Evolutionary conservation across 2,113 vertebrate species (phyloP), one percentile per base, ranked within the genome.

Genomic region (Macquaria ambigua): DNA sequence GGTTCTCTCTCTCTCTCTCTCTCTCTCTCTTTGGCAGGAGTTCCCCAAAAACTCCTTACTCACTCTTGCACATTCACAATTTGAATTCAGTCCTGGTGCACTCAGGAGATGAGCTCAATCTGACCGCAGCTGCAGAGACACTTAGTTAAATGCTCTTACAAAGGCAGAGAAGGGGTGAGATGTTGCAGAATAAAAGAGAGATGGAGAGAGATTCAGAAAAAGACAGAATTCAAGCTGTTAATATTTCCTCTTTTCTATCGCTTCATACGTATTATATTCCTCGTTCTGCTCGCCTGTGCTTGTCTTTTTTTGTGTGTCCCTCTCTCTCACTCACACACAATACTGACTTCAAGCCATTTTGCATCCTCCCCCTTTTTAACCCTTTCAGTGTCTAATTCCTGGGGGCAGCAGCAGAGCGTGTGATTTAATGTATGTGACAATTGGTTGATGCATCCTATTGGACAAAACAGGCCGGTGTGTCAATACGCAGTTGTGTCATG

Each of bases 321-420:
- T 74, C 79, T 77, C 58, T 86, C 75, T 66, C 75, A 46, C 41
- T 9, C 41, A 41, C 41, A 48, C 46, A 48, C 15, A 4, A 75
- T 72, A 15, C 63, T 88, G 89, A 88, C 86, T 90, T 87, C n/a
- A 71, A 90, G 85, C 70, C 68, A 81, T 87, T 50, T 74, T 66
- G 74, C 75, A 74, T 90, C 90, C 88, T 58, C 87, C 88, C 84
- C 83, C 82, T 88, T 88, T 90, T 93, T 90, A 94, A 94, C 90
- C 78, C 88, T 83, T 89, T 72, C 72, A 2, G 31, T 9, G 59
- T 82, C 20, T 59, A 37, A 58, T 70, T 75, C 64, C 74, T 72
- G 53, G 58, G 15, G 85, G 86, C 80, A 72, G 79, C 64, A 79
- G 61, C 74, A 77, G 48, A 79, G 72, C 80, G 53, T 48, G 39